Percentiles rank a stretch among this genome's conserved stretches.
These are phyloP conservation scores for Tyrannus savana DNA, from an alignment of 2,113 vertebrate species.

Conservation along the genomic window DNA sequence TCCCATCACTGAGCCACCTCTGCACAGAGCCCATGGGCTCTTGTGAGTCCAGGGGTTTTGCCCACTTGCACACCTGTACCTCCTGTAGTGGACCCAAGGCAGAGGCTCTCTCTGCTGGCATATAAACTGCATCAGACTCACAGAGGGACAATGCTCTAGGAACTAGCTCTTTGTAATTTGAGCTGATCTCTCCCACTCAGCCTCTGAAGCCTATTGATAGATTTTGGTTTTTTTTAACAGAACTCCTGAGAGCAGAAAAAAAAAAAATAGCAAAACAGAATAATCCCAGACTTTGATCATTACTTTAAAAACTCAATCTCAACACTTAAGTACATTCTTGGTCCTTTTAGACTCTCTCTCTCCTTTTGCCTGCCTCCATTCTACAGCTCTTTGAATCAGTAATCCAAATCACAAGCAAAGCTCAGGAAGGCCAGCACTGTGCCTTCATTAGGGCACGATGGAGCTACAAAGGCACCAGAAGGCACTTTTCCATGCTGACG, in stretches of 20 bases:
- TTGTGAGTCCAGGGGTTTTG: neutral
- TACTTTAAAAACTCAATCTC: neutral
- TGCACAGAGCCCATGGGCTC: too few relatives aligned
- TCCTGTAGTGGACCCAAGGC: neutral
- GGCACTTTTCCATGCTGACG: neutral
- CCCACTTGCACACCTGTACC: neutral
- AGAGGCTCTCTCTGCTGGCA: neutral
- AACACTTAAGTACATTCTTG: neutral
- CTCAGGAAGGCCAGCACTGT: neutral
- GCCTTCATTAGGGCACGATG: neutral
- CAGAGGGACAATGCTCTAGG: neutral
- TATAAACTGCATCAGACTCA: neutral
- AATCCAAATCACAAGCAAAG: neutral
- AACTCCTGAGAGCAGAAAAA: neutral
- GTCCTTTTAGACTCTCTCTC: neutral
- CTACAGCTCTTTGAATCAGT: neutral
- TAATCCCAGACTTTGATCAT: neutral
- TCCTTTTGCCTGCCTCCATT: neutral
- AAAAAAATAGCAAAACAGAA: neutral
- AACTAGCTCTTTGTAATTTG: neutral
- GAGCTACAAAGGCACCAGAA: neutral
- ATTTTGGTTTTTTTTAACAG: neutral
- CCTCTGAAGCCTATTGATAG: neutral
- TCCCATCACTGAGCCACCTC: neutral
- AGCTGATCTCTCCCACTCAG: neutral